Conservation (phyloP, 1,140 invertebrate genomes). For the Brachionus manjavacas region DNA sequence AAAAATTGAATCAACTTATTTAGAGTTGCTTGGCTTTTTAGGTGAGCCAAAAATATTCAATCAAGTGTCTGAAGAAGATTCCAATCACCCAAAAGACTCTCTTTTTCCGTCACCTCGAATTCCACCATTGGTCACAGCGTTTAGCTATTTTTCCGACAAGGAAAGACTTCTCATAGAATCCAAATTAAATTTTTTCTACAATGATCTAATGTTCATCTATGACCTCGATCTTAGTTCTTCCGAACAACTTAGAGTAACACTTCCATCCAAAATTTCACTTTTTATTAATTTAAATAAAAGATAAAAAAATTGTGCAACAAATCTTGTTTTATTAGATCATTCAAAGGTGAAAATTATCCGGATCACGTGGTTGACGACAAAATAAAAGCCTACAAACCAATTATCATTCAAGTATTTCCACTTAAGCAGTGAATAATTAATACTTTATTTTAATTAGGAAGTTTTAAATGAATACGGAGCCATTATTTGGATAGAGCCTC, state of each 20-base stretch:
- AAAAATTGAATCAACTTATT: background rate
- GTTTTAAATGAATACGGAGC: conserved; percentile 20
- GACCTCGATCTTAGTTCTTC: conserved; percentile 20
- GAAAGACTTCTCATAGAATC: background rate
- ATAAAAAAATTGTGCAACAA: conserved; percentile 18
- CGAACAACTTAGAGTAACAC: background rate
- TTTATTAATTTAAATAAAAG: background rate
- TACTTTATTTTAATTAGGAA: background rate
- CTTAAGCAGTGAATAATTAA: background rate
- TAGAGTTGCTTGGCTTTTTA: background rate
- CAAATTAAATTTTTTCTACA: conserved; percentile 18
- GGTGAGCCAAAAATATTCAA: conserved; percentile 15
- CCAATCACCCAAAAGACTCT: background rate
- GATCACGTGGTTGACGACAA: background rate
- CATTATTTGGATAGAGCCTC: conserved; percentile 35
- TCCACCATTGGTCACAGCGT: conserved; percentile 14
- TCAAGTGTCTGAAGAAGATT: background rate
- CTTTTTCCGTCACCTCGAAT: background rate
- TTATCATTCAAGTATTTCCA: conserved; percentile 31
- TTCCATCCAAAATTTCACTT: background rate
- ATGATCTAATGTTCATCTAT: conserved; percentile 9
- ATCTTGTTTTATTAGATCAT: background rate
- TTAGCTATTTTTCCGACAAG: background rate
- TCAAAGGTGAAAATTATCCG: conserved; percentile 29
- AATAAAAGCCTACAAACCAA: conserved; percentile 17